Percentiles rank a stretch among this genome's conserved stretches.
Conservation (phyloP, 2,797 vertebrate genomes). For the Tauraco hartlaubi region DNA sequence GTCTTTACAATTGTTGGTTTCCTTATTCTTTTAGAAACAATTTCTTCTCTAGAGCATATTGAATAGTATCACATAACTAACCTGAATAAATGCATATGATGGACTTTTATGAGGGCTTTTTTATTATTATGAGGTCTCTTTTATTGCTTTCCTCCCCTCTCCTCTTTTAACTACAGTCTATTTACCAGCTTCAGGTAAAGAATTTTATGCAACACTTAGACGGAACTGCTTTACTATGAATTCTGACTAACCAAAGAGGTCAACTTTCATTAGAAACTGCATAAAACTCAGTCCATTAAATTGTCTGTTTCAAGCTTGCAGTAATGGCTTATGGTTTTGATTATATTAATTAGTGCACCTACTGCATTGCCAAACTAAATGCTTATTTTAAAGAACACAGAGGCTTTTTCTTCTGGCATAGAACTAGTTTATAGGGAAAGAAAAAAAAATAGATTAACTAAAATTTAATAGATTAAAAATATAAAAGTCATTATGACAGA, state of each 20-base stretch:
- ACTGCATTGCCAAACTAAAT: background rate
- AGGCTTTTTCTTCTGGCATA: background rate
- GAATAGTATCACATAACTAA: background rate
- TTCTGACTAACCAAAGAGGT: conserved; percentile 60
- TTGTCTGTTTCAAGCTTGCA: conserved; percentile 2
- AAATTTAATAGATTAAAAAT: background rate
- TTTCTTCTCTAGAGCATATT: background rate
- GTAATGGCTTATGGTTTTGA: conserved; percentile 47
- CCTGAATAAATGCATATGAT: background rate
- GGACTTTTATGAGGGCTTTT: conserved; percentile 34
- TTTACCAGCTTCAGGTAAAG: conserved; percentile 8
- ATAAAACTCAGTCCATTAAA: conserved; percentile 67
- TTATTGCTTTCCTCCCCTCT: background rate
- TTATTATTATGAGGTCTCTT: conserved; percentile 8
- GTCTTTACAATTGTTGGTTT: background rate
- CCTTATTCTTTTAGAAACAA: background rate
- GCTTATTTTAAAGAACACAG: background rate
- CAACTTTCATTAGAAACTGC: conserved; percentile 59
- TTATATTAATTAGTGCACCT: conserved; percentile 53
- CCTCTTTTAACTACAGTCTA: background rate
- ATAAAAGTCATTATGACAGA: background rate
- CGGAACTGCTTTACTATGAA: conserved; percentile 17
- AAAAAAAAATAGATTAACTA: background rate
- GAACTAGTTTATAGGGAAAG: background rate
- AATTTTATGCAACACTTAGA: conserved; percentile 38